Base-by-base conservation (phyloP, 92 coral and sea anemone species). In the Palythoa grandiflora region DNA sequence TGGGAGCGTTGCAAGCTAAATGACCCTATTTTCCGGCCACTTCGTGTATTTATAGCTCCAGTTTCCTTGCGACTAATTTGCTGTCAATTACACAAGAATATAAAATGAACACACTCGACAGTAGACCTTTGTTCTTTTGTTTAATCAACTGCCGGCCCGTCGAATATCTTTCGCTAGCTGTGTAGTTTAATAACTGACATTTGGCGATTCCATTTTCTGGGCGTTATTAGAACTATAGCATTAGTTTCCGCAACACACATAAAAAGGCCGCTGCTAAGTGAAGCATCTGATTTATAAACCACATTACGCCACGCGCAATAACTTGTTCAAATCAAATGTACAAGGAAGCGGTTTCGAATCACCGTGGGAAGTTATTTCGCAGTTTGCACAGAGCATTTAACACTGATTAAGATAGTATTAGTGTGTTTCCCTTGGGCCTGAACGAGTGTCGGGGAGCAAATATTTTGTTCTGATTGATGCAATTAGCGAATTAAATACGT, bases 401-500 rank as follows among this genome's bases (percentile, higher is more conserved):
- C 86, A 81, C 61, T 81, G 86, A 81, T 81, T 81, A 81, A 66
- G 86, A 51, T 15, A 36, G 86, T 12, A 47, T 81, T 81, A 81
- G 47, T 19, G 76, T 47, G 75, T 65, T 81, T 81, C 86, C 84
- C 74, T 81, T 48, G 44, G 86, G 63, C 86, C 86, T 20, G 38
- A 66, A 52, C 63, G 59, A 47, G 86, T 44, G 75, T 65, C 75
- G 75, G 57, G 21, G 75, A 65, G 74, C 75, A 81, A 81, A 81
- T 81, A 81, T 81, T 81, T 81, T 81, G 54, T 47, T 68, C 60
- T 81, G 75, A 81, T 81, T 81, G 86, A 81, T 81, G 55, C 86
- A 81, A 81, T 81, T 81, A 81, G 37, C 86, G 65, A 83, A 36
- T 84, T 91, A 85, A 44, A 88, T 91, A 88, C 87, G 55, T 73